Percentiles rank a stretch among this genome's conserved stretches.
These are phyloP conservation scores for Pluvianellus socialis DNA, from an alignment of 2,113 vertebrate genomes.

Conservation along the genomic window DNA sequence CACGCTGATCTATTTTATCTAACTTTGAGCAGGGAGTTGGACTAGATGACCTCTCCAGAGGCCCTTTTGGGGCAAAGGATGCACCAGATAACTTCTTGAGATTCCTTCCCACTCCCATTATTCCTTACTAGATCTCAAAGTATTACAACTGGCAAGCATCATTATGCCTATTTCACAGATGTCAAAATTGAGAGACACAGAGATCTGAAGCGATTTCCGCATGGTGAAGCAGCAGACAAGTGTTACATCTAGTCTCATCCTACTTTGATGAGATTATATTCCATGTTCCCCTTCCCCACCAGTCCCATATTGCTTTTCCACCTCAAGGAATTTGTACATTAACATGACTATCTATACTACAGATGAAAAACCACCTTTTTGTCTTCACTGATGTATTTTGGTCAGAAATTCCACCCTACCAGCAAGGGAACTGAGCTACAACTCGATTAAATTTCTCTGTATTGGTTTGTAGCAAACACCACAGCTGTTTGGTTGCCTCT, in stretches of 20 bases:
- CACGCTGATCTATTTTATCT: neutral
- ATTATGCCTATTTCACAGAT: neutral
- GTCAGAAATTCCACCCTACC: neutral
- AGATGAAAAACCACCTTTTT: neutral
- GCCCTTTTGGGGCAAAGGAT: neutral
- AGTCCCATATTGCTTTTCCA: neutral
- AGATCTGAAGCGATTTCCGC: neutral
- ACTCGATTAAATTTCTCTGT: neutral
- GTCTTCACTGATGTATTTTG: neutral
- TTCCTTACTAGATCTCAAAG: neutral
- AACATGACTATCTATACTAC: neutral
- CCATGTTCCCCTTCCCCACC: neutral
- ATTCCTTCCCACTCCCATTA: rapidly evolving
- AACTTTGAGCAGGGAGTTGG: neutral
- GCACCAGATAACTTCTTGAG: neutral
- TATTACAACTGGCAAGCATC: neutral
- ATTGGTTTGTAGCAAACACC: neutral
- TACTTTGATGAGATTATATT: neutral
- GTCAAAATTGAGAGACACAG: neutral
- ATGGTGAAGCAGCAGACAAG: neutral
- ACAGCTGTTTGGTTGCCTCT: neutral
- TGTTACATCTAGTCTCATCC: neutral
- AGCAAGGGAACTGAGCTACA: neutral
- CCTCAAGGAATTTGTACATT: neutral
- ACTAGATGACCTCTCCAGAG: neutral